phyloP scores from a whole-genome alignment of 35 echinoderm and acorn worm species.

The Hemicentrotus pulcherrimus region DNA sequence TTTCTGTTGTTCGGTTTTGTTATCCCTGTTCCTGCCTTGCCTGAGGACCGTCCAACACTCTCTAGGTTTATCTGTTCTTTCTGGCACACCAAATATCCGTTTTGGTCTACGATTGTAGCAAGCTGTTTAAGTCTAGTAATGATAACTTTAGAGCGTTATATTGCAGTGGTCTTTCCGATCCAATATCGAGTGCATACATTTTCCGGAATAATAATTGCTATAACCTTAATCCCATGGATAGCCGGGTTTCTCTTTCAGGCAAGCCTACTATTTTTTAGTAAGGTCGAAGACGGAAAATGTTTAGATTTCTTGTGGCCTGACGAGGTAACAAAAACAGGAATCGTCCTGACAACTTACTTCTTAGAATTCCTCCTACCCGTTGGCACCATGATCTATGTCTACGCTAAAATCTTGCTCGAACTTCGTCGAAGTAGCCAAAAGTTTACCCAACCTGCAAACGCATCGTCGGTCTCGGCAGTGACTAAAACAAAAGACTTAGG shows the following conservation, averaged over 20 bases:
- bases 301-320: not conserved
- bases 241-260: conserved; percentile 32
- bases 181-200: not conserved
- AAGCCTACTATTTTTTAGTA: not conserved
- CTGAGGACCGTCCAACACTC: not conserved
- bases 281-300: not conserved
- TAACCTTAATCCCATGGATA: conserved; percentile 38
- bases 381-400: not conserved
- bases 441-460: not conserved
- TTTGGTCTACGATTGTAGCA: not conserved
- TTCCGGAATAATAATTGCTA: not conserved
- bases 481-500: not conserved
- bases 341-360: not conserved
- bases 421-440: not conserved
- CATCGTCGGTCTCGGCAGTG: not conserved
- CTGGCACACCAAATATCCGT: not conserved
- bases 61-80: not conserved
- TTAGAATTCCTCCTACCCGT: not conserved
- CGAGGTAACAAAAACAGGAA: not conserved
- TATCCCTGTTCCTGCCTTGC: not conserved
- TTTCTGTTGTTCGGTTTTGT: not conserved
- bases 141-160: not conserved
- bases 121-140: not conserved
- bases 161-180: not conserved
- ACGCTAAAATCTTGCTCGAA: not conserved